These are phyloP conservation scores for rabbit (Oryctolagus cuniculus) DNA, from an alignment of 2,113 vertebrate genomes.

Conservation along the genomic window DNA sequence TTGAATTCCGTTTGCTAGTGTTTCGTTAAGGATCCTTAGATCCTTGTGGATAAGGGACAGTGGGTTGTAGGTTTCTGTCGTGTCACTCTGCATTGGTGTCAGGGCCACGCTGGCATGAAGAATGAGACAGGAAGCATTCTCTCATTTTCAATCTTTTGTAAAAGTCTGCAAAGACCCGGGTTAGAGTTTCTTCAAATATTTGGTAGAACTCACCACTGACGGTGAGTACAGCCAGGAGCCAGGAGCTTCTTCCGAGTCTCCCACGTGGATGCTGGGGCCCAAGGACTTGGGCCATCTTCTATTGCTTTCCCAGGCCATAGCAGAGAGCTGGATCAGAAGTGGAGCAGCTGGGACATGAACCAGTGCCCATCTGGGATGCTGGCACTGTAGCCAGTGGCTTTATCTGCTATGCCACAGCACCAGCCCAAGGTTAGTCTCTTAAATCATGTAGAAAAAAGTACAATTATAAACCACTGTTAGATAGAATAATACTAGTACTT, in stretches of 20 bases:
- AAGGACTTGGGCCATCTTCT: no score
- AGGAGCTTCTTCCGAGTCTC: no score
- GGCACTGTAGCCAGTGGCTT: no score
- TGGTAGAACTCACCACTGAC: neutral
- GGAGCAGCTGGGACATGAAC: no score
- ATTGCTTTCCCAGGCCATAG: no score
- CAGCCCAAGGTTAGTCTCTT: neutral
- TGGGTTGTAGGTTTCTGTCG: neutral
- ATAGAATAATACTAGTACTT: neutral
- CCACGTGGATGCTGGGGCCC: no score
- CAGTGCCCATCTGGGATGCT: no score
- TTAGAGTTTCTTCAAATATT: neutral
- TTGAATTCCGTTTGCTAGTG: neutral
- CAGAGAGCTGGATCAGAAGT: no score
- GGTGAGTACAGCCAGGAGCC: no score
- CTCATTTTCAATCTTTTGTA: neutral
- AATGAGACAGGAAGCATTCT: neutral
- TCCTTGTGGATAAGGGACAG: neutral
- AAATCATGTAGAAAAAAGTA: neutral
- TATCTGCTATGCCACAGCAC: no score
- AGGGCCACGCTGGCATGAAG: neutral
- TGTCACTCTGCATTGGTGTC: neutral
- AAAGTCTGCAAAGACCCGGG: neutral
- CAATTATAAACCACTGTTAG: neutral
- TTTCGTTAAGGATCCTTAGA: neutral